A percentile compares a stretch with the other conserved stretches of the same genome.
Conservation (phyloP, 2,888 invertebrate species). For the Teleiodes luculella region DNA sequence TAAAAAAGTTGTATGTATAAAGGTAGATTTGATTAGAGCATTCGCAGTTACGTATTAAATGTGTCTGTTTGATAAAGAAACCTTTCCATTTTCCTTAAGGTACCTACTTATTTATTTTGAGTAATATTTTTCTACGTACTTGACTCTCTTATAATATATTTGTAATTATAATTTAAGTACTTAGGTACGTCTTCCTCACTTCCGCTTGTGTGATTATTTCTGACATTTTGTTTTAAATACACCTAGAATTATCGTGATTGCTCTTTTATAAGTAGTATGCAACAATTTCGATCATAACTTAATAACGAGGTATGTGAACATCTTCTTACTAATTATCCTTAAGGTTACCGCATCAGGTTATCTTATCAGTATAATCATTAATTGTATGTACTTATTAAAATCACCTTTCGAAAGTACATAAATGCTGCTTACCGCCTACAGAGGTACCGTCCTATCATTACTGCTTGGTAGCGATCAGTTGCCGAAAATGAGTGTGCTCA, state of each 20-base stretch:
- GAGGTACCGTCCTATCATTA: background rate
- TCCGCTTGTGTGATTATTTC: too few species aligned
- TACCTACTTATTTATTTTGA: too few species aligned
- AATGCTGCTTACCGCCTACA: background rate
- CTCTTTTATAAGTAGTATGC: background rate
- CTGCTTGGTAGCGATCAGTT: conserved; percentile 40
- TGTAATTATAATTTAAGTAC: too few species aligned
- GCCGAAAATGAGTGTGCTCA: conserved; percentile 43
- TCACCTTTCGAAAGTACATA: background rate
- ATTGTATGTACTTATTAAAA: background rate
- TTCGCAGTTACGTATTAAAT: too few species aligned
- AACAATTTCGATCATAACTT: background rate
- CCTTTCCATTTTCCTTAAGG: too few species aligned
- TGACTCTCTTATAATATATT: too few species aligned
- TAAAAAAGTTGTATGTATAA: background rate
- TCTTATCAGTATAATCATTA: background rate
- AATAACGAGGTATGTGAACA: background rate
- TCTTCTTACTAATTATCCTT: background rate
- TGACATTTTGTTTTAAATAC: too few species aligned
- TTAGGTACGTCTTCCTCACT: too few species aligned
- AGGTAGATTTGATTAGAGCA: too few species aligned
- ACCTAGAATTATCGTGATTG: background rate
- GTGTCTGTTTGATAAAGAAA: too few species aligned
- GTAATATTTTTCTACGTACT: too few species aligned
- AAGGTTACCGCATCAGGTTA: background rate